Conservation (phyloP, 2,888 invertebrate species). For the Erebia aethiops region DNA sequence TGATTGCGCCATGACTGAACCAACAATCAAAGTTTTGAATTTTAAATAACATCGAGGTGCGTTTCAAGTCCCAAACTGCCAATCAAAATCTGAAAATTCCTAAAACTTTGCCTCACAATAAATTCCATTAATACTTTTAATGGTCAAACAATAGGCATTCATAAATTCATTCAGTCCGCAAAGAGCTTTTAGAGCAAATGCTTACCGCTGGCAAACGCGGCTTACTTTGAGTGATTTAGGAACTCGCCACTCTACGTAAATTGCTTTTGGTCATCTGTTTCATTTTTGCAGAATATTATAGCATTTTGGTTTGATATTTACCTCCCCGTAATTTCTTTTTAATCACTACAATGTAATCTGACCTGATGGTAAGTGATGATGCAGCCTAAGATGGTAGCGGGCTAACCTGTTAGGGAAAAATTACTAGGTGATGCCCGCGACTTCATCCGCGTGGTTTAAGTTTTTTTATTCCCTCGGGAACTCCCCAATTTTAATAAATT, state of each 20-base stretch:
- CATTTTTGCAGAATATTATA: neutral
- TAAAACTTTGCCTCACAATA: neutral
- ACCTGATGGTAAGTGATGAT: too few relatives aligned
- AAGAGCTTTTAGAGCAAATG: slow-evolving; percentile 32
- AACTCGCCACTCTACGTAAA: slow-evolving; percentile 27
- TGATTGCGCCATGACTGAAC: too few relatives aligned
- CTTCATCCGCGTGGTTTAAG: too few relatives aligned
- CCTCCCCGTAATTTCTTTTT: neutral
- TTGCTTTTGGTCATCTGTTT: slow-evolving; percentile 28
- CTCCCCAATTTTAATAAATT: too few relatives aligned
- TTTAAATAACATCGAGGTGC: neutral
- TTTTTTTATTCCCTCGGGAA: too few relatives aligned
- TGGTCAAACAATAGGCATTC: slow-evolving; percentile 11
- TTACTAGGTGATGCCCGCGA: too few relatives aligned
- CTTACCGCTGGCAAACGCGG: slow-evolving; percentile 35
- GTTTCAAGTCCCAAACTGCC: neutral
- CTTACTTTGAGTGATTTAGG: slow-evolving; percentile 39
- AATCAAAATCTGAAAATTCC: neutral
- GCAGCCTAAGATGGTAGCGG: too few relatives aligned
- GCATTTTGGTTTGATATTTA: neutral
- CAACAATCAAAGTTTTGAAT: too few relatives aligned
- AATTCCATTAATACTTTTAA: slow-evolving; percentile 5
- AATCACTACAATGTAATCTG: too few relatives aligned
- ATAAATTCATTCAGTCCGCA: slow-evolving; percentile 30
- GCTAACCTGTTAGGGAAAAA: too few relatives aligned